These are phyloP conservation scores for Noturus placidus DNA, from an alignment of 2,113 vertebrate genomes.

Conservation along the genomic window DNA sequence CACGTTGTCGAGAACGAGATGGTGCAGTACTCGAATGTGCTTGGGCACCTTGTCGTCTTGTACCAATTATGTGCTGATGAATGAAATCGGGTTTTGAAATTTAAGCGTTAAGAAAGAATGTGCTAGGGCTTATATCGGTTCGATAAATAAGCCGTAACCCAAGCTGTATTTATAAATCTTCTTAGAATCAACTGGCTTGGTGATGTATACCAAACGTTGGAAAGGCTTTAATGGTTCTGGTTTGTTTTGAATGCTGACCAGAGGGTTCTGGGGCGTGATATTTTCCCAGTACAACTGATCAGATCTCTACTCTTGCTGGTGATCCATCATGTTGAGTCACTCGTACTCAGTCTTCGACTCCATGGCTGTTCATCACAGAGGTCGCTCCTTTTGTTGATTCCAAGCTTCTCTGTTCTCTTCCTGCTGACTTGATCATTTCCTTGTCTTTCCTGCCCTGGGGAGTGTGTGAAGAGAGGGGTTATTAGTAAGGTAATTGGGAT, in stretches of 20 bases:
- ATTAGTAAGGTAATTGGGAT: slow-evolving; percentile 62
- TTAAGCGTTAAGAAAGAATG: slow-evolving; percentile 25
- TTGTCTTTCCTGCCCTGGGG: slow-evolving; percentile 61
- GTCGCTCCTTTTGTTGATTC: slow-evolving; percentile 79
- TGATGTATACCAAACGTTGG: slow-evolving; percentile 73
- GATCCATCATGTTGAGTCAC: slow-evolving; percentile 83
- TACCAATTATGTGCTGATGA: slow-evolving; percentile 35
- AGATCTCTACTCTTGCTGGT: slow-evolving; percentile 77
- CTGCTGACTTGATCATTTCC: slow-evolving; percentile 66
- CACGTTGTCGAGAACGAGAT: slow-evolving; percentile 36
- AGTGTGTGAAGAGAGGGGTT: slow-evolving; percentile 26
- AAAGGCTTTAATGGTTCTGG: slow-evolving; percentile 66
- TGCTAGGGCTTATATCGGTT: slow-evolving; percentile 6
- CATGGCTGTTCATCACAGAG: slow-evolving; percentile 71
- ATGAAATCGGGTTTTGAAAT: slow-evolving; percentile 38
- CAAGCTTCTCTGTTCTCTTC: slow-evolving; percentile 53
- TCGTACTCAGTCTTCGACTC: slow-evolving; percentile 63
- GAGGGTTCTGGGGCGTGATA: slow-evolving; percentile 67
- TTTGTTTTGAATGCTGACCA: slow-evolving; percentile 77
- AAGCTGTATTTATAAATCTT: slow-evolving; percentile 17
- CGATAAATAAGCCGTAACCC: background rate
- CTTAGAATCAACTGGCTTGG: slow-evolving; percentile 68
- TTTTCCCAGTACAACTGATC: slow-evolving; percentile 79
- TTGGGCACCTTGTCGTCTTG: slow-evolving; percentile 34
- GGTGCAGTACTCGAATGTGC: slow-evolving; percentile 15